Evolutionary conservation across 2,888 invertebrate genomes (phyloP).

Genomic region (Hesperia comma): DNA sequence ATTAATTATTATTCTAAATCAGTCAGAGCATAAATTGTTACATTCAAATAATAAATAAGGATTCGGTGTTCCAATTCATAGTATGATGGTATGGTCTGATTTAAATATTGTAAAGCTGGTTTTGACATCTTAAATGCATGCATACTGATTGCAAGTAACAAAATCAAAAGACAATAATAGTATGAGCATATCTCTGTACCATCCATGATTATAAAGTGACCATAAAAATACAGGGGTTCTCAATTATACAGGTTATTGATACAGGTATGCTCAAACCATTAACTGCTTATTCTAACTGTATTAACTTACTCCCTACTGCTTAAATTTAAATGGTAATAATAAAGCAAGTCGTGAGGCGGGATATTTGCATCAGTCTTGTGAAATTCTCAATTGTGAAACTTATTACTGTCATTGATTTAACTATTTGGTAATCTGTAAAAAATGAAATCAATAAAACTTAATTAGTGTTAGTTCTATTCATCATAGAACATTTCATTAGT

Average conservation of each 20-base stretch:
- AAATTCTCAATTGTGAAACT: slow-evolving; percentile 81
- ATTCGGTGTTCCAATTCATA: slow-evolving; percentile 52
- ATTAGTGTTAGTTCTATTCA: slow-evolving; percentile 38
- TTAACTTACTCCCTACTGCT: slow-evolving; percentile 73
- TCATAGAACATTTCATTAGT: slow-evolving; percentile 61
- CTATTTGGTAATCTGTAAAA: slow-evolving; percentile 81
- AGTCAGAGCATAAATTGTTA: slow-evolving; percentile 73
- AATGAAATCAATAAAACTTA: slow-evolving; percentile 51
- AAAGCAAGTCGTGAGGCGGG: slow-evolving; percentile 85
- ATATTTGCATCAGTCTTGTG: slow-evolving; percentile 85
- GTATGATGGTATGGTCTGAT: slow-evolving; percentile 55
- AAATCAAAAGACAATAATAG: slow-evolving; percentile 59
- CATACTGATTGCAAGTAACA: slow-evolving; percentile 50
- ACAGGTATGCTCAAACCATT: slow-evolving; percentile 65
- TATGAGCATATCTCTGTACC: slow-evolving; percentile 60
- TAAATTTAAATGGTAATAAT: slow-evolving; percentile 83
- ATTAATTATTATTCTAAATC: slow-evolving; percentile 75
- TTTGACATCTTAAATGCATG: slow-evolving; percentile 54
- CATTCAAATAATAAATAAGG: slow-evolving; percentile 62
- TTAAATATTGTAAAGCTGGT: slow-evolving; percentile 53
- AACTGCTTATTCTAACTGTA: slow-evolving; percentile 63
- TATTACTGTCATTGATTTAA: slow-evolving; percentile 74
- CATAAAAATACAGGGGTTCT: slow-evolving; percentile 35
- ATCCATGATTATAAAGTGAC: slow-evolving; percentile 29
- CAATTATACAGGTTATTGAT: slow-evolving; percentile 18